These are phyloP conservation scores for Paralichthys olivaceus DNA, from an alignment of 2,113 vertebrate genomes.

Conservation along the genomic window DNA sequence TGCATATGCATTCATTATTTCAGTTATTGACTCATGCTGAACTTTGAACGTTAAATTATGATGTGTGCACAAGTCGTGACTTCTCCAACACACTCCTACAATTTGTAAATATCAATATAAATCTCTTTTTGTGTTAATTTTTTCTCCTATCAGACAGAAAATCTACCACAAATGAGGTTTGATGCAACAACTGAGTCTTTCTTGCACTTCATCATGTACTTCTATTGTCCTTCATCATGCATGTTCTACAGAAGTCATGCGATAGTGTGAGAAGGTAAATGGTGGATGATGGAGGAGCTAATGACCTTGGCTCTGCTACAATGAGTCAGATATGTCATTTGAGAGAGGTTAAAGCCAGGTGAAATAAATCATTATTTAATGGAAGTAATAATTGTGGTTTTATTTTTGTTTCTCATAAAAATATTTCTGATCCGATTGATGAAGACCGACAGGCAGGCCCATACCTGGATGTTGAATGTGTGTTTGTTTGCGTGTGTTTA, in stretches of 20 bases:
- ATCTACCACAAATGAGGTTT: background rate
- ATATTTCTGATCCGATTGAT: background rate
- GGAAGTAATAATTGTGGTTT: slow-evolving; percentile 16
- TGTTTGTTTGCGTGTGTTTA: slow-evolving; percentile 70
- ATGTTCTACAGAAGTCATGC: no score
- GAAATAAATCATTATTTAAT: slow-evolving; percentile 50
- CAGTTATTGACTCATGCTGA: no score
- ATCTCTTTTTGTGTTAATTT: background rate
- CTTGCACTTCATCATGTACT: no score
- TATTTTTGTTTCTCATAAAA: background rate
- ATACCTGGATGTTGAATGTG: background rate
- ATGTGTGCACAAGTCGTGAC: background rate
- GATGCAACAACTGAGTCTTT: background rate
- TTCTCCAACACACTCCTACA: background rate
- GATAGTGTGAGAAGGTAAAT: slow-evolving; percentile 21
- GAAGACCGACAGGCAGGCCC: background rate
- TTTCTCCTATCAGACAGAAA: background rate
- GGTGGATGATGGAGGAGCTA: slow-evolving; percentile 20
- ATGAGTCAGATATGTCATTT: slow-evolving; percentile 34
- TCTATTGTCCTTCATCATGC: no score
- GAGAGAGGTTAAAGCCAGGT: slow-evolving; percentile 9
- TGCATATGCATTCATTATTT: no score
- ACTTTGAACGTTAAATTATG: no score
- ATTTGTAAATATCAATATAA: no score
- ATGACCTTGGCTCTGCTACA: slow-evolving; percentile 16